Percentiles rank a stretch among this genome's conserved stretches.
Evolutionary conservation across 2,888 invertebrate species (phyloP).

Genomic region (Leptopilina myrica): DNA sequence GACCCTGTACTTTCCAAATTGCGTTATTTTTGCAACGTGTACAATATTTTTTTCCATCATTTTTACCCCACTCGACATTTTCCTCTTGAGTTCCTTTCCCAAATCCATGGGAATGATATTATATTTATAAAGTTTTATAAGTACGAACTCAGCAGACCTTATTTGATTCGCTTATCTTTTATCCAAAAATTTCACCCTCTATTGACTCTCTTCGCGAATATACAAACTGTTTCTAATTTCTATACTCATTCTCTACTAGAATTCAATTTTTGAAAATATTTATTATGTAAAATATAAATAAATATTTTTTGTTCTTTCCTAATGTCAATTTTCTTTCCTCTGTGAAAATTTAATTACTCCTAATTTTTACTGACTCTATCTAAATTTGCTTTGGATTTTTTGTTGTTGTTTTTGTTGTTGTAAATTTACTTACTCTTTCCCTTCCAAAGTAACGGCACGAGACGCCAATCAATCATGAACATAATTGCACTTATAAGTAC

Average conservation of each 20-base stretch:
- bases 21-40: neutral
- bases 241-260: too few species aligned
- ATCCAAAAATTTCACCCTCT: constrained; percentile 11
- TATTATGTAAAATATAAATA: too few species aligned
- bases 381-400: too few species aligned
- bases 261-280: too few species aligned
- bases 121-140: neutral
- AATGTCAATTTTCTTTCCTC: too few species aligned
- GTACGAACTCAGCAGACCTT: constrained; percentile 8
- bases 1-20: too few species aligned
- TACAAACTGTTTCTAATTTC: too few species aligned
- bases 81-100: neutral
- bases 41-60: neutral
- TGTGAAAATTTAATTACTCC: too few species aligned
- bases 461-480: constrained; percentile 84
- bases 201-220: neutral
- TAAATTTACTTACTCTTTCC: constrained; percentile 75
- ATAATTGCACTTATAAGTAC: constrained; percentile 95
- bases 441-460: constrained; percentile 79
- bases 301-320: too few species aligned
- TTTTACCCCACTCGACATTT: neutral
- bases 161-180: constrained; percentile 9
- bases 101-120: constrained; percentile 4
- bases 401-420: neutral
- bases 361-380: too few species aligned